Evolutionary conservation across 1,140 invertebrate species (phyloP), one percentile per base, ranked within the genome.

Genomic region (Drosophila bipectinata): DNA sequence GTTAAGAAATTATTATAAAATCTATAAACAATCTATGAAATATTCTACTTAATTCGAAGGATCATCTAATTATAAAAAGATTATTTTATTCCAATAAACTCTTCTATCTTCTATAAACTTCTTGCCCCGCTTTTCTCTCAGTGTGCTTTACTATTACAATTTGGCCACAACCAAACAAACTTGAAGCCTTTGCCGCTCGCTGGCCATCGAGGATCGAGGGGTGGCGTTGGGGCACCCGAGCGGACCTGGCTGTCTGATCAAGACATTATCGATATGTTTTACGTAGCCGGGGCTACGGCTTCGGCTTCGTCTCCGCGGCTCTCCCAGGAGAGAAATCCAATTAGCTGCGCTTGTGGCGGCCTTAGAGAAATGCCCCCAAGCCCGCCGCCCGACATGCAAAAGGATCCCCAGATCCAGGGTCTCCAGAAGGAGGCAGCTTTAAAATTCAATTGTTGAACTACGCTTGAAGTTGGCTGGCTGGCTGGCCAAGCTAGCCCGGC

Each of bases 261-360:
- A 88, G 83, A 88, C 83, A 88, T 88, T 88, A 88, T 88, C 84
- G 84, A 88, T 87, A 87, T 89, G 83, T 88, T 88, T 88, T 87
- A 83, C 83, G 84, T 76, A 88, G 83, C 82, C 66, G 66, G 34
- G 32, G 3, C 34, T 37, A 37, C 4, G 34, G 34, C 34, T 34
- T 9, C 32, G 68, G 45, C 67, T 57, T 24, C 48, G 59, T 8
- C 59, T 14, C 52, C 21, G 30, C 32, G 61, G 82, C 83, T 87
- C 84, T 88, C 84, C 84, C 84, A 79, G 84, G 84, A 88, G 83
- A 89, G 84, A 88, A 88, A 88, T 88, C 83, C 83, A 88, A 88
- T 88, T 88, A 88, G 83, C 79, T 62, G 83, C 83, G 83, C 83
- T 71, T 77, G 74, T 88, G 85, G 83, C 80, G 83, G 79, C 83